Evolutionary conservation across 2,113 vertebrate species (phyloP).

Genomic region (Macaca nemestrina): DNA sequence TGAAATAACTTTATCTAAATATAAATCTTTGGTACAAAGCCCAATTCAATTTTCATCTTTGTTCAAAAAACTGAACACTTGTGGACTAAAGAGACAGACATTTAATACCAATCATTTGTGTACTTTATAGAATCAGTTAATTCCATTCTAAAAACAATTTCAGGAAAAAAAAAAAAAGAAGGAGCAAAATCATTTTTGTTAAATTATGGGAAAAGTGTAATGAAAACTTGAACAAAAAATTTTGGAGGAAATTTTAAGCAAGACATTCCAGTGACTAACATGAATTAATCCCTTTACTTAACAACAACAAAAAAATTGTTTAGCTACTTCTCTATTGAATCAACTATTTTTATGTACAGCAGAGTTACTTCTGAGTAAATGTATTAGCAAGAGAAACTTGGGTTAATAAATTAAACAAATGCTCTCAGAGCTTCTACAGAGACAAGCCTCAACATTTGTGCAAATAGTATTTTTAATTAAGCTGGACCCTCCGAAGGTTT

Average conservation of each 20-base stretch:
- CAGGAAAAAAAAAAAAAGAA: neutral
- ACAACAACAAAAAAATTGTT: neutral
- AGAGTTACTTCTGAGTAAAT: neutral
- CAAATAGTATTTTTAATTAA: constrained; percentile 57
- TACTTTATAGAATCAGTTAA: constrained; percentile 1
- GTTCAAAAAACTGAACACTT: constrained; percentile 5
- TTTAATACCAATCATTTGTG: constrained; percentile 20
- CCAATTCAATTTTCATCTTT: constrained; percentile 40
- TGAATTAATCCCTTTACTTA: neutral
- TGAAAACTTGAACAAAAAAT: neutral
- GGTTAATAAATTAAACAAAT: constrained; percentile 36
- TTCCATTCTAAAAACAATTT: constrained; percentile 23
- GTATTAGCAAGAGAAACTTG: neutral
- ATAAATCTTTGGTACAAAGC: constrained; percentile 31
- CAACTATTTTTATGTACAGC: neutral
- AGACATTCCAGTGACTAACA: neutral
- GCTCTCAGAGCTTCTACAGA: neutral
- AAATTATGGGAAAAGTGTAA: neutral
- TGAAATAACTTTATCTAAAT: constrained; percentile 24
- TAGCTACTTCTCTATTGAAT: neutral
- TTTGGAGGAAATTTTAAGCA: constrained; percentile 1
- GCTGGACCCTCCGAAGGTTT: neutral
- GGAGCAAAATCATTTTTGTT: neutral
- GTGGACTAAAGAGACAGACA: neutral
- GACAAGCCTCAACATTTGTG: constrained; percentile 22